A percentile compares a stretch with the other conserved stretches of the same genome.
These are phyloP conservation scores for Aphrophora alni DNA, from an alignment of 2,888 invertebrate genomes.

Conservation along the genomic window DNA sequence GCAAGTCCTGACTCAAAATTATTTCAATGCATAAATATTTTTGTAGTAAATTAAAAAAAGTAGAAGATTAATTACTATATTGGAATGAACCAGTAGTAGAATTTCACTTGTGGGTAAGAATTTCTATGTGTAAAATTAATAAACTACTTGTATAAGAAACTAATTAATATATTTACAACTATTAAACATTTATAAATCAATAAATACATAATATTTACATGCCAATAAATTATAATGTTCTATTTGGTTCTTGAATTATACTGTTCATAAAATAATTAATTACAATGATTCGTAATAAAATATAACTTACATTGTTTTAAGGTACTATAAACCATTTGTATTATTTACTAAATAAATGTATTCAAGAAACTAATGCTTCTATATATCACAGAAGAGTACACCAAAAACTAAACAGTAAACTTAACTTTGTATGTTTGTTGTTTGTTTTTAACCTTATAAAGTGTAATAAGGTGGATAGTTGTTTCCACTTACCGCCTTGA, in stretches of 20 bases:
- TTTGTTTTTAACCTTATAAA: too few species aligned
- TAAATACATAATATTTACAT: slow-evolving; percentile 6
- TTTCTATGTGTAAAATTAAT: too few species aligned
- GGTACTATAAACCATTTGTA: background rate
- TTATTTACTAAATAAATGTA: background rate
- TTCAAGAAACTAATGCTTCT: background rate
- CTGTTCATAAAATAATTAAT: background rate
- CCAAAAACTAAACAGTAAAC: background rate
- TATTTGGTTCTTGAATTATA: background rate
- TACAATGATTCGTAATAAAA: background rate
- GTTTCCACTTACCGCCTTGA: too few species aligned
- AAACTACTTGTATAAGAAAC: background rate
- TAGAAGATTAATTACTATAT: too few species aligned
- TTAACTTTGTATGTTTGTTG: background rate
- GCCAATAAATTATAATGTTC: background rate
- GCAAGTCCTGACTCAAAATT: too few species aligned
- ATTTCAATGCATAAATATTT: too few species aligned
- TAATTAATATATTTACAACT: background rate
- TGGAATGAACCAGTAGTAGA: too few species aligned
- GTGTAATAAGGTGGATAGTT: too few species aligned
- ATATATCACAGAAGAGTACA: slow-evolving; percentile 4
- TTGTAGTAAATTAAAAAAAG: too few species aligned
- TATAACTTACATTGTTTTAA: background rate
- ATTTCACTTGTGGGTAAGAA: too few species aligned
- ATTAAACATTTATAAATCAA: background rate